phyloP scores from a whole-genome alignment of 2,888 invertebrate species.

The Chalcosyrphus nemorum region DNA sequence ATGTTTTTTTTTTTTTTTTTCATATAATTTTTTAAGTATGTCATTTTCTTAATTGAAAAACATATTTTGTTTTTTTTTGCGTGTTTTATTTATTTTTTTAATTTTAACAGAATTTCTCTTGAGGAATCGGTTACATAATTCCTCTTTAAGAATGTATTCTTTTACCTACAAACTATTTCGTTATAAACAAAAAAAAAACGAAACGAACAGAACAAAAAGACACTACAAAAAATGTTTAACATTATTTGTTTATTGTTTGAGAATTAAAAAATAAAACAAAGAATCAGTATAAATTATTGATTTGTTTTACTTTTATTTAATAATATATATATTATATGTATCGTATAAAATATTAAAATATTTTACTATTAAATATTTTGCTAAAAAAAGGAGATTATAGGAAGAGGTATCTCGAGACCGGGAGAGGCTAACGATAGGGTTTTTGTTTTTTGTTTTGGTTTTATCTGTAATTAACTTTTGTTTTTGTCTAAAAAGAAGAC shows the following conservation, averaged over 20 bases:
- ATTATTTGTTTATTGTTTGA: conserved; percentile 60
- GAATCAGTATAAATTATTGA: conserved; percentile 43
- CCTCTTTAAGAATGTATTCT: conserved; percentile 70
- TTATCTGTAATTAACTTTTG: neutral
- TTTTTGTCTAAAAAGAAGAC: conserved; percentile 29
- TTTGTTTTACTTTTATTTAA: conserved; percentile 50
- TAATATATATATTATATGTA: conserved; percentile 69
- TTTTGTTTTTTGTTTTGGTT: neutral
- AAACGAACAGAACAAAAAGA: conserved; percentile 5
- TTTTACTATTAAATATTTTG: conserved; percentile 79
- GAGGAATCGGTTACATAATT: conserved; percentile 42
- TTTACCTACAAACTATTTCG: conserved; percentile 70
- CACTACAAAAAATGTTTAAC: conserved; percentile 62
- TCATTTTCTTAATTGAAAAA: conserved; percentile 72
- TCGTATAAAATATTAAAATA: conserved; percentile 73
- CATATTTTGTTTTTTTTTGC: conserved; percentile 31
- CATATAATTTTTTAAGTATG: conserved; percentile 72
- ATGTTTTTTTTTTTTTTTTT: conserved; percentile 51
- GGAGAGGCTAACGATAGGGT: conserved; percentile 69
- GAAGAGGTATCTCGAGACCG: conserved; percentile 72
- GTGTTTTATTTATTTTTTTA: conserved; percentile 24
- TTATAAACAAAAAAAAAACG: conserved; percentile 42
- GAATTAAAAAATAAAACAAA: conserved; percentile 5
- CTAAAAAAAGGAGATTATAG: conserved; percentile 78
- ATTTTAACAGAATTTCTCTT: conserved; percentile 73